Percentiles rank a stretch among this genome's conserved stretches.
Evolutionary conservation across 2,113 vertebrate genomes (phyloP).

Genomic region (Malurus elegans): DNA sequence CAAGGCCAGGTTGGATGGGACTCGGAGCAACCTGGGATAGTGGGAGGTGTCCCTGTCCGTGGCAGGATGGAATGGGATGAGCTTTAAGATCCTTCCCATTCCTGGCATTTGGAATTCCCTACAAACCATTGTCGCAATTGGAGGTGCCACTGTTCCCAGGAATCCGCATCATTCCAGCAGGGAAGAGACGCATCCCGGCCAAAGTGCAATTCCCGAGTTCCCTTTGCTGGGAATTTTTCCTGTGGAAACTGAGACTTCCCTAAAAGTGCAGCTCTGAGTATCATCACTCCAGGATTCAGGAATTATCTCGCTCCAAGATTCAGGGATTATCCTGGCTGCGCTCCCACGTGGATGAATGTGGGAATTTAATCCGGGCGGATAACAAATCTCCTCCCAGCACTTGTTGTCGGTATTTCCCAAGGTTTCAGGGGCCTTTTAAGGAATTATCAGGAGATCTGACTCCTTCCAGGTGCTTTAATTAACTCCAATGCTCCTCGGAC

Average conservation of each 20-base stretch:
- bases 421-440: conserved; percentile 17
- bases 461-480: neutral
- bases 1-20: fast-evolving
- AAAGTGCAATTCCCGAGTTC: neutral
- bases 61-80: neutral
- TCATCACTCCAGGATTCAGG: neutral
- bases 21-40: neutral
- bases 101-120: neutral
- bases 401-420: conserved; percentile 77
- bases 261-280: conserved; percentile 62
- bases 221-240: conserved; percentile 32
- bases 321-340: conserved; percentile 76
- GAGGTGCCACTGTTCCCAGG: neutral
- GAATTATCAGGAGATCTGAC: neutral
- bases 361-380: conserved; percentile 70
- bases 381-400: conserved; percentile 48
- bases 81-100: neutral
- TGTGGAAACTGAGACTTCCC: conserved; percentile 77
- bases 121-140: neutral
- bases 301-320: conserved; percentile 52
- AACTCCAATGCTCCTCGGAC: fast-evolving
- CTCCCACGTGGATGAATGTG: conserved; percentile 47
- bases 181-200: neutral
- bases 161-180: fast-evolving
- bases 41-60: neutral